A percentile compares a stretch with the other conserved stretches of the same genome.
phyloP scores from a whole-genome alignment of 1,140 invertebrate species.

The Yoshiicerus persimilis region DNA sequence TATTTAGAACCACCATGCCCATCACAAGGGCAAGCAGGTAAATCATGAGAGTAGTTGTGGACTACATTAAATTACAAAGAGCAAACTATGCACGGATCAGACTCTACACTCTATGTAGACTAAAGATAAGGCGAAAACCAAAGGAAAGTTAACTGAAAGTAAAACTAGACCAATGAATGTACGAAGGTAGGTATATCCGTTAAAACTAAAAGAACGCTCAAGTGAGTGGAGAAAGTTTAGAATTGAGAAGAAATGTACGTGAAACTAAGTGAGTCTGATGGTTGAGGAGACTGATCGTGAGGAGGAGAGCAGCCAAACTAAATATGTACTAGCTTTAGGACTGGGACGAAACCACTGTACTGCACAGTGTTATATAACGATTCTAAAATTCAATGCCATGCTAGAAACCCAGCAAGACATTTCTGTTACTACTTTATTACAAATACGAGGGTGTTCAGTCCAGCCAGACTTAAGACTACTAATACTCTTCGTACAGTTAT shows the following conservation, averaged over 20 bases:
- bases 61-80: not conserved
- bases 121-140: not conserved
- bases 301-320: not conserved
- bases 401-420: not conserved
- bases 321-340: not conserved
- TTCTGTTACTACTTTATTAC: not conserved
- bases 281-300: not conserved
- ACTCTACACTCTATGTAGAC: no score
- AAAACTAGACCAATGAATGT: not conserved
- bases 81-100: not conserved
- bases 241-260: not conserved
- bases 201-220: not conserved
- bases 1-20: not conserved
- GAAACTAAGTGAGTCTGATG: not conserved
- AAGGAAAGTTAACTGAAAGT: not conserved
- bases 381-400: not conserved
- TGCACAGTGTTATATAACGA: not conserved
- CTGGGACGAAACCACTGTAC: not conserved
- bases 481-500: no score
- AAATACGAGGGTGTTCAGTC: not conserved
- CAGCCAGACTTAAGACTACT: not conserved
- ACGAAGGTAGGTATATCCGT: not conserved
- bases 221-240: not conserved
- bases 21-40: not conserved
- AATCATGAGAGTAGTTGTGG: not conserved